Percentiles rank a stretch among this genome's conserved stretches.
Conservation (phyloP, 1,140 invertebrate genomes). For the Dufourea novaeangliae region DNA sequence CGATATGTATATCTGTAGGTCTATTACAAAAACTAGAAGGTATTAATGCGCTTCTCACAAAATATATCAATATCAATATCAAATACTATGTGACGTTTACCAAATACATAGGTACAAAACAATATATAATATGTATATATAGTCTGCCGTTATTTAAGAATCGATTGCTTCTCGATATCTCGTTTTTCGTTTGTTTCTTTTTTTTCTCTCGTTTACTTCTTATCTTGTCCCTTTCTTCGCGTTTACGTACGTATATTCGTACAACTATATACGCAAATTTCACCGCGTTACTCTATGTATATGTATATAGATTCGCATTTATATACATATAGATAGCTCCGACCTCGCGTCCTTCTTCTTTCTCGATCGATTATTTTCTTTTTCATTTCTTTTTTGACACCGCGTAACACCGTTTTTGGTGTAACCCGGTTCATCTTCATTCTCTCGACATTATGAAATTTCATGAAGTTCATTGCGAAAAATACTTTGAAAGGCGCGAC, state of each 20-base stretch:
- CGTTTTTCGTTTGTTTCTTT: neutral
- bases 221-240: neutral
- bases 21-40: slow-evolving; percentile 79
- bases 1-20: slow-evolving; percentile 73
- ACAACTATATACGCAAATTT: slow-evolving; percentile 64
- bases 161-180: slow-evolving; percentile 55
- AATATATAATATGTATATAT: slow-evolving; percentile 70
- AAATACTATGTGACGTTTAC: slow-evolving; percentile 74
- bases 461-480: slow-evolving; percentile 84
- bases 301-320: slow-evolving; percentile 66
- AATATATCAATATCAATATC: slow-evolving; percentile 80
- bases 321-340: slow-evolving; percentile 67
- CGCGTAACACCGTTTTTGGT: neutral
- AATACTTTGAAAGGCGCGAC: slow-evolving; percentile 74
- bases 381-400: slow-evolving; percentile 19
- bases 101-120: slow-evolving; percentile 74
- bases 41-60: slow-evolving; percentile 77
- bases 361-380: slow-evolving; percentile 43
- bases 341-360: slow-evolving; percentile 41
- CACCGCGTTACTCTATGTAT: slow-evolving; percentile 62
- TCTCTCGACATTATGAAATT: slow-evolving; percentile 82
- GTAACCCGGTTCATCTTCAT: slow-evolving; percentile 23
- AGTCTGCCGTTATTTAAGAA: slow-evolving; percentile 71
- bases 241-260: slow-evolving; percentile 63
- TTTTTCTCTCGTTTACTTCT: slow-evolving; percentile 6